phyloP scores from a whole-genome alignment of 2,888 invertebrate species.

The Zygogramma bicolorata region DNA sequence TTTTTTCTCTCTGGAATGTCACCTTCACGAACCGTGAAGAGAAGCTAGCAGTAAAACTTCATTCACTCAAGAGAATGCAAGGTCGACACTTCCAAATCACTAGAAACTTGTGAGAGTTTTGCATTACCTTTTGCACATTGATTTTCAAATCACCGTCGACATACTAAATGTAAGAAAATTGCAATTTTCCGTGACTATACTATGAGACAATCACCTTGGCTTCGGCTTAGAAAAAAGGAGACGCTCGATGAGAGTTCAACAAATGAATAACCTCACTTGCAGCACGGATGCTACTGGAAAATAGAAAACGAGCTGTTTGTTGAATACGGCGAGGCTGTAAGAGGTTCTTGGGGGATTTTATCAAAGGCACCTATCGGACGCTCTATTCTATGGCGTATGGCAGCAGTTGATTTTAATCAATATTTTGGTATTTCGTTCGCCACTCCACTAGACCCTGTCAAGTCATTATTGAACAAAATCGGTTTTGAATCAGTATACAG shows the following conservation, averaged over 20 bases:
- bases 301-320: not conserved
- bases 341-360: not conserved
- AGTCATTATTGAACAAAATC: too few relatives aligned
- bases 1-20: too few relatives aligned
- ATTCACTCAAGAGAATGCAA: too few relatives aligned
- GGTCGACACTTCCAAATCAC: too few relatives aligned
- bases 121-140: too few relatives aligned
- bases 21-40: too few relatives aligned
- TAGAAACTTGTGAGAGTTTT: too few relatives aligned
- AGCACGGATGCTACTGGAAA: not conserved
- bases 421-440: too few relatives aligned
- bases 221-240: not conserved
- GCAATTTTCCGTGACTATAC: not conserved
- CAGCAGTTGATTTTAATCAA: too few relatives aligned
- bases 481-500: too few relatives aligned
- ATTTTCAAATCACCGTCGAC: not conserved
- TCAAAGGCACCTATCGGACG: not conserved
- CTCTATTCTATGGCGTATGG: not conserved
- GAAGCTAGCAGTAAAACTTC: too few relatives aligned
- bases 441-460: too few relatives aligned
- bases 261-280: not conserved
- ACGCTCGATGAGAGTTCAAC: conserved; percentile 7
- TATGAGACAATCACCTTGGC: not conserved
- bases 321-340: not conserved
- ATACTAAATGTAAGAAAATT: not conserved